Base-by-base conservation (phyloP, 2,797 vertebrate genomes). In the Sebastiscus tertius region DNA sequence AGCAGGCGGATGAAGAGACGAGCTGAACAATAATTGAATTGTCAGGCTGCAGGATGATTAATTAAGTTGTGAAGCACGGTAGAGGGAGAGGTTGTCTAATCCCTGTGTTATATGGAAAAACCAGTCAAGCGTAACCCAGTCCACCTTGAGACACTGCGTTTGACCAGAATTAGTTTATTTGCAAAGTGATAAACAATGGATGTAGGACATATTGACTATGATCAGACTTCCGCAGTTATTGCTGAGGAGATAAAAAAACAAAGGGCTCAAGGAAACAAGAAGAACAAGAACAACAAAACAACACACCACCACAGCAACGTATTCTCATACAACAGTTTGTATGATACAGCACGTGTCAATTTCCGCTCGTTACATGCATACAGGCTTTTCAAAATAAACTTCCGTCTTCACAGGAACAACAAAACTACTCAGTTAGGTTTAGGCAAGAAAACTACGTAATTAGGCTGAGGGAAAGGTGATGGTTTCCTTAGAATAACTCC, bases 1-100 rank as follows among this genome's bases (percentile, higher is more conserved):
- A 33, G 26, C 24, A 27, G 9, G 27, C 4, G 0, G 56, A 12
- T 7, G 39, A 42, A 63, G 58, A 33, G 55, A 79, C 22, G 36
- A 49, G 61, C 58, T 58, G 59, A 75, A 76, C 59, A 69, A 42
- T 90, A 77, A 88, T 79, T 60, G 52, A 83, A 80, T 64, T 84
- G 79, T 86, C 87, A 88, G 65, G 67, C 68, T 82, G 68, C 59
- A 36, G 4, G 0, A 46, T 83, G 86, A 89, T 86, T 77, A 86
- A 82, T 76, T 65, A 26, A 26, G 14, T 49, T 80, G 74, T 80
- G 64, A 77, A 73, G 72, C 69, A 64, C 20, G 9, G 56, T 16
- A 49, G 36, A 58, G 22, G 34, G 29, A 34, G 26, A 39, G 58
- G 33, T 24, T 55, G 27, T 62, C 31, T 77, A n/a, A 24, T 77